These are phyloP conservation scores for Centropus unirufus DNA, from an alignment of 2,113 vertebrate genomes.

Conservation along the genomic window DNA sequence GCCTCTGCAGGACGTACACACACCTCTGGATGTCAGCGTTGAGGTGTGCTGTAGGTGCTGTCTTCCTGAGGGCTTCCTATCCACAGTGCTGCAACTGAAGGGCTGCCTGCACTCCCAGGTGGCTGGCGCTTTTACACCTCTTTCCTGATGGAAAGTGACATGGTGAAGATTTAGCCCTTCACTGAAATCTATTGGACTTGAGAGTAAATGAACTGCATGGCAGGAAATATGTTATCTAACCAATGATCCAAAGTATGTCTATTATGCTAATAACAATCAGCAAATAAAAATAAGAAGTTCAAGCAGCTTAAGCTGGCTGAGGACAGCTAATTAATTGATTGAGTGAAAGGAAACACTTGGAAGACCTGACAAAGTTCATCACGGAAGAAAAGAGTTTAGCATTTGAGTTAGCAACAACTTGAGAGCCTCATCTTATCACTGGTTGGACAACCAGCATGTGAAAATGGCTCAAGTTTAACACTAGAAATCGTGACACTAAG, in stretches of 20 bases:
- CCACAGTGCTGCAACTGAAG: background rate
- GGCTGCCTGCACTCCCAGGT: accelerated
- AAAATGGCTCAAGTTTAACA: background rate
- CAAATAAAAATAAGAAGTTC: background rate
- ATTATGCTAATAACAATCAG: background rate
- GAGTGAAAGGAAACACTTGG: background rate
- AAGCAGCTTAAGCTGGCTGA: background rate
- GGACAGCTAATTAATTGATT: background rate
- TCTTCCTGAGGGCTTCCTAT: background rate
- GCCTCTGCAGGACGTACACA: background rate
- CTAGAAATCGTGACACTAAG: background rate
- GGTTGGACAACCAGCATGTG: background rate
- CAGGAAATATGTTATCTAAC: background rate
- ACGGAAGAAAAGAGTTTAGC: background rate
- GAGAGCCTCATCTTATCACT: background rate
- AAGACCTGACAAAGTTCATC: background rate
- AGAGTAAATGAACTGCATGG: background rate
- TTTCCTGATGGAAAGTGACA: accelerated
- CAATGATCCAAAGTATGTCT: background rate
- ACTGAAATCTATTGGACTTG: background rate
- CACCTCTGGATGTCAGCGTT: accelerated
- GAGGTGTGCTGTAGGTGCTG: background rate
- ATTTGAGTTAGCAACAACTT: background rate
- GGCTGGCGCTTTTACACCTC: background rate
- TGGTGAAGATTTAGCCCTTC: accelerated